Evolutionary conservation across 2,113 vertebrate genomes (phyloP).

Genomic region (Puma concolor): DNA sequence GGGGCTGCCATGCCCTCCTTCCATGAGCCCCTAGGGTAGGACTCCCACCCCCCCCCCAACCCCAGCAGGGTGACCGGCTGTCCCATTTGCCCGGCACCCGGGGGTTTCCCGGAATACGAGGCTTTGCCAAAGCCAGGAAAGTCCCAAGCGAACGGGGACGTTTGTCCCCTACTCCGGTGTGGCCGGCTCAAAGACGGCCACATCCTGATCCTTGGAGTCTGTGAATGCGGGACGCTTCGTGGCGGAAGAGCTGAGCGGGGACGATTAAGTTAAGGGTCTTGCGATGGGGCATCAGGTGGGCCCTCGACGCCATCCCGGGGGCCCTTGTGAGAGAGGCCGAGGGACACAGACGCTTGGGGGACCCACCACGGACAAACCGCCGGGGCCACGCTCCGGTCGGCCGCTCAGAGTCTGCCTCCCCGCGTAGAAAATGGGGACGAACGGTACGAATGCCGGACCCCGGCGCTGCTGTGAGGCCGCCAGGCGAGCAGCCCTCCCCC

Average conservation of each 20-base stretch:
- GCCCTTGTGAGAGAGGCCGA: background rate
- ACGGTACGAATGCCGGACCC: background rate
- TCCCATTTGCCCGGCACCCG: background rate
- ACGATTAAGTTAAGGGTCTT: background rate
- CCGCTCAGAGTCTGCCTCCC: accelerated
- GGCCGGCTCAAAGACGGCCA: background rate
- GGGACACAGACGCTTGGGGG: background rate
- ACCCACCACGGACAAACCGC: background rate
- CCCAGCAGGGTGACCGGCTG: no score
- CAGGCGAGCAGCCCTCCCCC: background rate
- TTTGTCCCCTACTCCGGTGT: no score
- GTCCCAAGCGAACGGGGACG: background rate
- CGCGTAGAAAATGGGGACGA: background rate
- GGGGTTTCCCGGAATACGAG: background rate
- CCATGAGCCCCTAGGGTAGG: background rate
- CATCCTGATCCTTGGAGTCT: background rate
- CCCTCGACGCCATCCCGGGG: no score
- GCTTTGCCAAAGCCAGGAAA: background rate
- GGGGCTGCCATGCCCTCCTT: background rate
- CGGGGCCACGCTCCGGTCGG: accelerated
- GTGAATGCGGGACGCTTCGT: background rate
- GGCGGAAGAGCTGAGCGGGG: no score
- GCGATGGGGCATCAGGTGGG: background rate
- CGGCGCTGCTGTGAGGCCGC: background rate
- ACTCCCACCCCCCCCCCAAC: background rate